These are phyloP conservation scores for Sebastes wilsoni DNA, from an alignment of 2,797 vertebrate genomes.

Conservation along the genomic window DNA sequence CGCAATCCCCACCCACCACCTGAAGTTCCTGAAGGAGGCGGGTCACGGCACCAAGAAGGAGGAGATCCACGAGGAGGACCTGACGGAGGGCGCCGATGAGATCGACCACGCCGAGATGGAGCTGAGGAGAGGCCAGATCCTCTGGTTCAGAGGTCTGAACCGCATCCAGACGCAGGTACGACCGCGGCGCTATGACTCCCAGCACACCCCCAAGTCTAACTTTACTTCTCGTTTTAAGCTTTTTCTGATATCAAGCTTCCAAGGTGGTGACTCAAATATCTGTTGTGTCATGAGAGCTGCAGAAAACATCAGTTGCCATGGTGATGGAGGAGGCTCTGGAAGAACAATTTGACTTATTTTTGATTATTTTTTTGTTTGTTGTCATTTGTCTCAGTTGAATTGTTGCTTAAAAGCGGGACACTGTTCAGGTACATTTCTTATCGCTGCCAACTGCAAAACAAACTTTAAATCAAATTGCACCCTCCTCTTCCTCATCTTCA, in stretches of 20 bases:
- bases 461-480: not conserved
- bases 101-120: slow-evolving; percentile 98
- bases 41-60: slow-evolving; percentile 93
- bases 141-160: slow-evolving; percentile 99
- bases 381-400: not conserved
- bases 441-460: not conserved
- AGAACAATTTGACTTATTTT: not conserved
- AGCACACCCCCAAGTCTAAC: too few relatives aligned
- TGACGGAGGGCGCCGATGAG: slow-evolving; percentile 90
- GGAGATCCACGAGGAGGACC: slow-evolving; percentile 89
- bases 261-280: not conserved
- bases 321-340: not conserved
- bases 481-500: not conserved
- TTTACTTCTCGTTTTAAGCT: not conserved
- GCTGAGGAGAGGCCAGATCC: slow-evolving; percentile 94
- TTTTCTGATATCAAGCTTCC: not conserved
- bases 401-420: not conserved
- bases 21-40: slow-evolving; percentile 97
- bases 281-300: not conserved
- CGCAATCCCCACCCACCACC: slow-evolving; percentile 89
- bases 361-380: not conserved
- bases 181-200: accelerated
- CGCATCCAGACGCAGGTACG: slow-evolving; percentile 99
- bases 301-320: not conserved
- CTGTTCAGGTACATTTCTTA: not conserved